These are phyloP conservation scores for Pelvicachromis taeniatus DNA, from an alignment of 2,113 vertebrate genomes.

Conservation along the genomic window DNA sequence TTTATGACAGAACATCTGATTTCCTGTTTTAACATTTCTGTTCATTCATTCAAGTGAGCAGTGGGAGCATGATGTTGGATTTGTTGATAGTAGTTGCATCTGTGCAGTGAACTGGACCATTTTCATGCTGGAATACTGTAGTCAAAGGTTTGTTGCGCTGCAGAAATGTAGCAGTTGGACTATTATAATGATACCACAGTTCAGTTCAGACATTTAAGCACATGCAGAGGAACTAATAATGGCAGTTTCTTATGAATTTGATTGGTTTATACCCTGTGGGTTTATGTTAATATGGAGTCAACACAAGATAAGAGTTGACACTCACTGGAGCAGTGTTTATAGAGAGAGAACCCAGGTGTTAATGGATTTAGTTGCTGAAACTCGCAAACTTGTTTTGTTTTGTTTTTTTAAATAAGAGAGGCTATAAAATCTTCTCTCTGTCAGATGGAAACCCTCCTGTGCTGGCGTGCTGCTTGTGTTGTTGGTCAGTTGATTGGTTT, in stretches of 20 bases:
- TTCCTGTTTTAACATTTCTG: not conserved
- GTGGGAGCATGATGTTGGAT: not conserved
- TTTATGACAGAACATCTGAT: not conserved
- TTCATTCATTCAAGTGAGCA: not conserved
- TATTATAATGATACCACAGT: not conserved
- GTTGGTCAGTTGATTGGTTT: conserved; percentile 13
- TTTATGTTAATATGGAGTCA: not conserved
- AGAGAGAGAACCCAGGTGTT: not conserved
- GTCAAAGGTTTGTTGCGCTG: not conserved
- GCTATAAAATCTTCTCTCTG: not conserved
- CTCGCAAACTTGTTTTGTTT: not conserved
- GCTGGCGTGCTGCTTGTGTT: not conserved
- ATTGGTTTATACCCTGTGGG: not conserved
- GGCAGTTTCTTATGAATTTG: not conserved
- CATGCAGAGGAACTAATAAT: not conserved
- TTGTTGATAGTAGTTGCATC: not conserved
- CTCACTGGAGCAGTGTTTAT: not conserved
- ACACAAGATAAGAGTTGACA: not conserved
- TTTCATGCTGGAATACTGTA: not conserved
- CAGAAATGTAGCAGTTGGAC: not conserved
- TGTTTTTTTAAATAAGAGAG: not conserved
- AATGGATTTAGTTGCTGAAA: not conserved
- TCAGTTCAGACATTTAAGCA: not conserved
- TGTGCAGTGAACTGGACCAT: not conserved
- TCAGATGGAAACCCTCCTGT: not conserved